Evolutionary conservation across 2,797 vertebrate species (phyloP), one percentile per base, ranked within the genome.

Genomic region (Myotis findleyi): DNA sequence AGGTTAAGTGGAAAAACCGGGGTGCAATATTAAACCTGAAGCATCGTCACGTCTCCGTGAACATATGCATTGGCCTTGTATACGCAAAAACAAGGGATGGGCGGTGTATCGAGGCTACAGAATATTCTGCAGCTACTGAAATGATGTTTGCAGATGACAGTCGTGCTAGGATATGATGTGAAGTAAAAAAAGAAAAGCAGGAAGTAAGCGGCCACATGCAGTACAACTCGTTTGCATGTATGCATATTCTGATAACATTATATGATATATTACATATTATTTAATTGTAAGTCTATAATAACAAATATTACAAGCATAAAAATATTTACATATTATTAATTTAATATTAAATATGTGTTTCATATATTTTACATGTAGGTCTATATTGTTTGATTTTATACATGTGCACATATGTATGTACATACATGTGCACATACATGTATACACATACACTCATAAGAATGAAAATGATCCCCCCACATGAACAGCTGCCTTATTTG

Each of bases 361-460:
- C 53, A 20, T 57, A 6, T 59, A 27, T 72, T 30, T 38, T 62
- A 16, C 23, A n/a, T 49, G 33, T 33, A 76, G 2, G 17, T 51
- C 27, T 41, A 9, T 27, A 30, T 53, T 16, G 6, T 71, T 91
- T 55, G 80, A 73, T 33, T 38, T 38, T 47, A 16, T 53, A 1
- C 23, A 20, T n/a, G 1, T 51, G 4, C 27, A 3, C 12, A 12
- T 47, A 69, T 21, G 47, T 30, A 49, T 27, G 7, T 38, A 3
- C 73, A 6, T 14, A 0, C 4, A 18, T 21, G 7, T 8, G 6
- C 59, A 5, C 23, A 13, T 12, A 18, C 7, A 12, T 7, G 14
- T 3, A 6, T 25, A 13, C 10, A 10, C 9, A n/a, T 9, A 71
- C 16, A 36, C 13, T 80, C n/a, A 36, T 7, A 23, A 30, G 23